Evolutionary conservation across 2,113 vertebrate species (phyloP).

Genomic region (Bucco capensis): DNA sequence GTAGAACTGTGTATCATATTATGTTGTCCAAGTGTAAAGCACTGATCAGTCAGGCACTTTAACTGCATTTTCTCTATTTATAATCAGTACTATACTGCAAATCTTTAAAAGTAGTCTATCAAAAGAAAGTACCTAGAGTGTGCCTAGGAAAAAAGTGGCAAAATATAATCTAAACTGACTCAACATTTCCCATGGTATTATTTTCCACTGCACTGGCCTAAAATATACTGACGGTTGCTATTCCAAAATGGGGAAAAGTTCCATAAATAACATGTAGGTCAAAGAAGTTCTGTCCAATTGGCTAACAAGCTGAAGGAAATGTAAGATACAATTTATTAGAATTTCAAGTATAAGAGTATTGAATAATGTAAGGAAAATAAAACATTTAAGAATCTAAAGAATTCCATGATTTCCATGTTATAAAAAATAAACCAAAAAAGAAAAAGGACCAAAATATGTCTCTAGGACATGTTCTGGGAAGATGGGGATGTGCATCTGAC

Average conservation of each 20-base stretch:
- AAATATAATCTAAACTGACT: conserved; percentile 44
- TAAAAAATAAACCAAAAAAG: background rate
- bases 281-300: conserved; percentile 29
- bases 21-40: background rate
- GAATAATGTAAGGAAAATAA: background rate
- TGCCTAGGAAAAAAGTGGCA: background rate
- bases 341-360: background rate
- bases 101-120: background rate
- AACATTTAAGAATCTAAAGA: background rate
- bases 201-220: conserved; percentile 44
- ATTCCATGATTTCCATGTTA: background rate
- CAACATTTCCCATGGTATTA: conserved; percentile 39
- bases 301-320: conserved; percentile 18
- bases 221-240: conserved; percentile 26
- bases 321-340: background rate
- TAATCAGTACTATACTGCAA: background rate
- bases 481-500: background rate
- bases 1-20: background rate
- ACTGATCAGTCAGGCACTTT: background rate
- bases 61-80: background rate
- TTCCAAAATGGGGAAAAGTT: background rate
- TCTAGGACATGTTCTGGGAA: background rate
- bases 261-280: conserved; percentile 39
- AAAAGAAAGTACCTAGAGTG: background rate
- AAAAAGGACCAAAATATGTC: background rate